Base-by-base conservation (phyloP, 2,113 vertebrate species). In the Pica pica region DNA sequence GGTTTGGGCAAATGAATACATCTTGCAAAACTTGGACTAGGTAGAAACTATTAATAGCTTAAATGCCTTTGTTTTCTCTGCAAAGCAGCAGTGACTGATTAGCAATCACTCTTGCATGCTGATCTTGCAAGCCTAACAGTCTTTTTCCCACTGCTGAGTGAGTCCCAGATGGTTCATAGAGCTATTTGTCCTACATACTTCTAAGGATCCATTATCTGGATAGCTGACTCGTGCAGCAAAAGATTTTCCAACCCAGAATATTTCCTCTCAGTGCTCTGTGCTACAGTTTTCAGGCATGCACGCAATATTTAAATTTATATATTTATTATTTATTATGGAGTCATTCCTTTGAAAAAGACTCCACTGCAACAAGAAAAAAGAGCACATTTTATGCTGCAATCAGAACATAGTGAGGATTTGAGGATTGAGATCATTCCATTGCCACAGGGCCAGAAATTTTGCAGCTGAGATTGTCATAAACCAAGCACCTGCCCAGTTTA, bases 161-260 rank as follows among this genome's bases (percentile, higher is more conserved):
- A 95, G 70, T 93, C 93, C 93, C 94, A 95, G 91, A 89, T 93
- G 93, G 93, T 93, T 93, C 78, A 37, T 76, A 96, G 2, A 89
- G 84, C 49, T 87, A 73, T 91, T 94, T 96, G 92, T 96, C 90
- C 95, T 94, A 89, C 93, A 94, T 93, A 91, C 90, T 89, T 89
- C 46, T 10, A 93, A 93, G 65, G 87, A 87, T 68, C 70, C 57
- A 82, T 94, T 95, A 88, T 93, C 59, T 77, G 46, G 55, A 88
- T 53, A 94, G 94, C 88, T 96, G 90, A 86, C 59, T 94, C 0
- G 23, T 77, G 71, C 79, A 90, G 84, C 71, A 90, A 55, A 90
- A 77, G 42, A 56, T 85, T 90, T 94, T 83, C 71, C 82, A 95
- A 24, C 15, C 22, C 39, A 59, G 79, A 90, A 37, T 88, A 61